Percentiles rank a stretch among this genome's conserved stretches.
Conservation (phyloP, 2,888 invertebrate genomes). For the Bruchidius siliquastri region DNA sequence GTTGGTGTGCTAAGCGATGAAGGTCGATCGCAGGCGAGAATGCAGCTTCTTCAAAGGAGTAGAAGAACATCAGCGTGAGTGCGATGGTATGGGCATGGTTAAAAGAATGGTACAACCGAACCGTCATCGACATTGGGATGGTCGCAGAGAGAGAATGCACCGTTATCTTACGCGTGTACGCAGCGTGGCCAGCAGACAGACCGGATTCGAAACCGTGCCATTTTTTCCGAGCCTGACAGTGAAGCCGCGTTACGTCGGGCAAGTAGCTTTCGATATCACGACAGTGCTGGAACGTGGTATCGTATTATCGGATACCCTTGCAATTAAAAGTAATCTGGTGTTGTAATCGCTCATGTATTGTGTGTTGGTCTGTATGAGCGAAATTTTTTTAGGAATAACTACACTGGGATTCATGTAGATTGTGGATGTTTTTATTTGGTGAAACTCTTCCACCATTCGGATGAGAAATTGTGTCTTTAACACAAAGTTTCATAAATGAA, state of each 20-base stretch:
- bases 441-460: no score
- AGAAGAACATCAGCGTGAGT: background rate
- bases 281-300: background rate
- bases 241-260: background rate
- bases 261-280: background rate
- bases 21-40: conserved; percentile 28
- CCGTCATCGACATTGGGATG: background rate
- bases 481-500: no score
- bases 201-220: background rate
- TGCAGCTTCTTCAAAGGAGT: background rate
- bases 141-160: background rate
- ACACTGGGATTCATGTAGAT: no score
- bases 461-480: no score
- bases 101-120: background rate
- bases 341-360: no score
- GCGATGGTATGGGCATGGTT: background rate
- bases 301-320: background rate
- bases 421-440: no score
- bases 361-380: no score
- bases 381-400: no score
- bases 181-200: background rate
- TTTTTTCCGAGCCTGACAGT: background rate
- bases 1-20: conserved; percentile 40
- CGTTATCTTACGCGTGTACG: background rate
- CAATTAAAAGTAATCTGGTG: background rate